A percentile compares a stretch with the other conserved stretches of the same genome.
These are phyloP conservation scores for Styela clava DNA, from an alignment of 23 tunicate species.

Conservation along the genomic window DNA sequence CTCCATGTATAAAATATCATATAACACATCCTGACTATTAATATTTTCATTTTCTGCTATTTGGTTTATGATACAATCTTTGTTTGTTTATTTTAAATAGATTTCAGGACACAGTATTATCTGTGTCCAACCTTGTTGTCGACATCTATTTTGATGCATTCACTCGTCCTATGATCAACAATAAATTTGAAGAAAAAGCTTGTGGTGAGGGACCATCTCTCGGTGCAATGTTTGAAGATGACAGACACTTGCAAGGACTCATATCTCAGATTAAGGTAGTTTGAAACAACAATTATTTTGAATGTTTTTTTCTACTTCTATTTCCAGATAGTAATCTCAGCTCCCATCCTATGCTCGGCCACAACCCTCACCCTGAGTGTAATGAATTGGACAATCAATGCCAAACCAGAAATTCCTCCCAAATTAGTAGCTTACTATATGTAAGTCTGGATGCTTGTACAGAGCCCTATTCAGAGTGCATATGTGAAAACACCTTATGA, in stretches of 20 bases:
- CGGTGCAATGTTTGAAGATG: slow-evolving; percentile 93
- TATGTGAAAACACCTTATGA: too few relatives aligned
- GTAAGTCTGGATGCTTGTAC: too few relatives aligned
- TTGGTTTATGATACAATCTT: too few relatives aligned
- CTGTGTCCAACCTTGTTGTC: slow-evolving; percentile 77
- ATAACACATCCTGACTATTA: too few relatives aligned
- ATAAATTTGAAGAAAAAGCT: slow-evolving; percentile 90
- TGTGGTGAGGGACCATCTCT: slow-evolving; percentile 98
- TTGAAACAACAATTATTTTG: slow-evolving; percentile 1
- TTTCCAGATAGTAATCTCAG: not conserved
- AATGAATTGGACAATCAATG: too few relatives aligned
- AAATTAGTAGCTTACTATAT: too few relatives aligned
- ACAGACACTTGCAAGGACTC: slow-evolving; percentile 66
- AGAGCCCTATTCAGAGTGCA: too few relatives aligned
- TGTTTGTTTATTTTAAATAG: too few relatives aligned
- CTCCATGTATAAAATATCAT: too few relatives aligned
- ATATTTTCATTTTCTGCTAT: too few relatives aligned
- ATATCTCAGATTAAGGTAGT: slow-evolving; percentile 55
- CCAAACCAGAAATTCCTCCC: too few relatives aligned
- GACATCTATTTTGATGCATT: slow-evolving; percentile 93
- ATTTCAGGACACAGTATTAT: slow-evolving; percentile 89
- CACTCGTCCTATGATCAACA: slow-evolving; percentile 94
- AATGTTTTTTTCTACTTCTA: not conserved
- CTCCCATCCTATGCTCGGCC: not conserved
- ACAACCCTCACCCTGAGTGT: too few relatives aligned